Base-by-base conservation (phyloP, 2,797 vertebrate species). In the Numenius phaeopus region DNA sequence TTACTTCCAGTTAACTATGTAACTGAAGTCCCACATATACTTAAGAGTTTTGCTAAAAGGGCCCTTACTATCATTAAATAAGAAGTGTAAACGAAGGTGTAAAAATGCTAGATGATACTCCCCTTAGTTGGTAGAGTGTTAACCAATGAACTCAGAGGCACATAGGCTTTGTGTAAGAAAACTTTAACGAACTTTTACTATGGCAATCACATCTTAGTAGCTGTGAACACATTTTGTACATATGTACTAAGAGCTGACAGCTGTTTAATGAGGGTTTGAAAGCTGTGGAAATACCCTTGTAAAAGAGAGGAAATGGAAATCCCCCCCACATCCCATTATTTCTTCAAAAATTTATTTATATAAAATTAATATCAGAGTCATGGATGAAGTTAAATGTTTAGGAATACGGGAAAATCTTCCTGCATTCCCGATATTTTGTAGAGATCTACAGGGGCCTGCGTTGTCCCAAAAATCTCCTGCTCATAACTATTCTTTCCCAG, bases 291-390 rank as follows among this genome's bases (percentile, higher is more conserved):
- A 89, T 77, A 89, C 11, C 66, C 70, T 88, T 73, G 29, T 19
- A 81, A 89, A 94, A 89, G 34, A 49, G 10, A 79, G 21, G 59
- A 95, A 96, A 77, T 67, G 37, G 83, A 94, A 90, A 92, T 77
- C 15, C 59, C 70, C 49, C 49, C 70, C 83, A 2, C 5, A 54
- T 39, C 12, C 55, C 24, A 58, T 52, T 55, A 67, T 72, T 46
- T 58, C 16, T 69, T 70, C 2, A 83, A 80, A 72, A 76, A 66
- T 32, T 5, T 49, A 91, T 52, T 66, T 46, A n/a, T 34, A 62
- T 59, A 65, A 84, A 73, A 79, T 72, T 21, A 57, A 3, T 44
- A 54, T 54, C 27, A 50, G 3, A 82, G 23, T 79, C 7, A 67
- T 40, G 32, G 50, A 55, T 55, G 46, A 34, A 73, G 20, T 34